Evolutionary conservation across 2,888 invertebrate genomes (phyloP), one percentile per base, ranked within the genome.

Genomic region (Cosmopolites sordidus): DNA sequence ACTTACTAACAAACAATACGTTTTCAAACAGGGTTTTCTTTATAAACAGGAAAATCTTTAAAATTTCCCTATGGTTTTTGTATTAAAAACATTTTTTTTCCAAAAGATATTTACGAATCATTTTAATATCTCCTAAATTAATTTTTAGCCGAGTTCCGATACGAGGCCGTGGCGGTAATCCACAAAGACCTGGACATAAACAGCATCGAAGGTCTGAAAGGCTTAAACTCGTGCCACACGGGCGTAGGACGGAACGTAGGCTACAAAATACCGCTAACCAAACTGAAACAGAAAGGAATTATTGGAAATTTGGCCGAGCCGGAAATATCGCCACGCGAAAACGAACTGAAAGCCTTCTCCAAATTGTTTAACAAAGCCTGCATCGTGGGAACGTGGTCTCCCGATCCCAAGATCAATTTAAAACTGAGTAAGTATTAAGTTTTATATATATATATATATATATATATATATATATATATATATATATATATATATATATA

Each of bases 161-260:
- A 91, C 68, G 86, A 89, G 71, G 89, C 89, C 1, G 87, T 91
- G 0, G 88, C 88, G 27, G 83, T 92, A 16, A 79, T 92, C 0
- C 85, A 86, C 71, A 89, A 89, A 65, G 81, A 85, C 58, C 76
- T 87, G n/a, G 75, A 83, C 1, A 81, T 91, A 53, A 79, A 79
- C 61, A 81, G 76, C 49, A 73, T 90, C 48, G 79, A 83, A 60
- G 84, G 84, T 47, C 75, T 94, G 48, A 80, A 81, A 59, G 89
- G 89, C 0, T 79, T 87, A 43, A 88, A 84, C 64, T 90, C 92
- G 0, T 94, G 93, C 65, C 92, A 92, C 69, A 90, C 92, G 1
- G 90, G 90, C 9, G 84, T 91, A 55, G 90, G 91, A 48, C 82
- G 90, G 58, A 92, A 92, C 66, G 92, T 92, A 5, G 93, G 93